Conservation (phyloP, 2,888 invertebrate genomes). For the Drosophila subquinaria region DNA sequence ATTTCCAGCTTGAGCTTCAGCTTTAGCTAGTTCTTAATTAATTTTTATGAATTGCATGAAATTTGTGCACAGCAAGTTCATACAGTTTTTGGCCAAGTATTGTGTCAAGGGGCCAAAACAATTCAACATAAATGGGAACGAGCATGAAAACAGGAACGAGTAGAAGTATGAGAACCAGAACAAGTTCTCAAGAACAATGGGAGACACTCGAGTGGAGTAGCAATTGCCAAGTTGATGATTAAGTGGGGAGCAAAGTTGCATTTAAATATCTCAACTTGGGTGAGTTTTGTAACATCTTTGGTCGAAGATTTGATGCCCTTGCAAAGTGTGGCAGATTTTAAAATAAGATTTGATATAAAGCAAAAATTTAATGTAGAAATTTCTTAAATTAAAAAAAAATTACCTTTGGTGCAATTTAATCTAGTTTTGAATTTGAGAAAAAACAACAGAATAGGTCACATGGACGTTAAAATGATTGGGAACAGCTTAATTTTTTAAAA, state of each 20-base stretch:
- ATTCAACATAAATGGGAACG: neutral
- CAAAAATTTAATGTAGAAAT: neutral
- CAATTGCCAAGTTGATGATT: slow-evolving; percentile 54
- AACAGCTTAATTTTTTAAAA: too few species aligned
- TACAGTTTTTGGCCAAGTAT: slow-evolving; percentile 61
- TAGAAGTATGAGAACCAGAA: slow-evolving; percentile 1
- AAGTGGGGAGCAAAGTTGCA: slow-evolving; percentile 38
- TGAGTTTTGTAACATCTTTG: too few species aligned
- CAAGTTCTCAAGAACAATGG: slow-evolving; percentile 25
- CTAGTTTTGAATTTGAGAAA: too few species aligned
- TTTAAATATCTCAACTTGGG: slow-evolving; percentile 13
- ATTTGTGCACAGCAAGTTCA: slow-evolving; percentile 58
- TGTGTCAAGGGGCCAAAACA: slow-evolving; percentile 37
- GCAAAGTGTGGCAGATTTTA: neutral
- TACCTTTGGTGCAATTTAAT: too few species aligned
- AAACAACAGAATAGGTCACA: too few species aligned
- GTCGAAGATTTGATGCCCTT: neutral
- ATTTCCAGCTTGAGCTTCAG: slow-evolving; percentile 21
- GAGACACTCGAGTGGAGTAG: slow-evolving; percentile 50
- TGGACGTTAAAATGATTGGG: too few species aligned
- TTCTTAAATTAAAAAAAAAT: too few species aligned
- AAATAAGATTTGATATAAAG: neutral
- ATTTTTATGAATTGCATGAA: slow-evolving; percentile 78
- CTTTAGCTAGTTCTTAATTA: slow-evolving; percentile 70
- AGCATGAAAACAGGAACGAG: neutral